phyloP scores from a whole-genome alignment of 1,140 invertebrate species.

The Anagrus nilaparvatae region DNA sequence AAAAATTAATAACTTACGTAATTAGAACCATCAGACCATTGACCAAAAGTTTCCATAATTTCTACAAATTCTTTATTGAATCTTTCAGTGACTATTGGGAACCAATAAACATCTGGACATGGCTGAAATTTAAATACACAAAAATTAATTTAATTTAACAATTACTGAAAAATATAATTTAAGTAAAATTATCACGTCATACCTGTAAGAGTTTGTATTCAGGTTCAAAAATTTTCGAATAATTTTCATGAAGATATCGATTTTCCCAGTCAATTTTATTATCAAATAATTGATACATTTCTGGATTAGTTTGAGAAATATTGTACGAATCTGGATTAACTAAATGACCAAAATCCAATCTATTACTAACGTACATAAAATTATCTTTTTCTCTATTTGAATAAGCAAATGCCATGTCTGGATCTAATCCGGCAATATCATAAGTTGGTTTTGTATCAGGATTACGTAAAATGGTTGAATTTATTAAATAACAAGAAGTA shows the following conservation, averaged over 20 bases:
- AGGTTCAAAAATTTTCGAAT: slow-evolving; percentile 60
- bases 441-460: slow-evolving; percentile 48
- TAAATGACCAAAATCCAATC: slow-evolving; percentile 80
- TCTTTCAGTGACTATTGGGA: slow-evolving; percentile 78
- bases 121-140: slow-evolving; percentile 54
- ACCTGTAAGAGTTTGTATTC: slow-evolving; percentile 55
- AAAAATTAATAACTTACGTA: slow-evolving; percentile 46
- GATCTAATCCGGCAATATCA: slow-evolving; percentile 55
- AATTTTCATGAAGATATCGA: slow-evolving; percentile 76
- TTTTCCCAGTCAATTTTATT: slow-evolving; percentile 89
- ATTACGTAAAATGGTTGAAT: slow-evolving; percentile 54
- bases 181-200: slow-evolving; percentile 15
- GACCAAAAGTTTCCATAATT: slow-evolving; percentile 81
- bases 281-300: slow-evolving; percentile 86
- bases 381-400: slow-evolving; percentile 45
- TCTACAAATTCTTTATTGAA: slow-evolving; percentile 84
- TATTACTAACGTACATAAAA: slow-evolving; percentile 88
- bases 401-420: slow-evolving; percentile 80
- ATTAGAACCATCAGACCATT: slow-evolving; percentile 92
- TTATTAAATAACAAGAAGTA: slow-evolving; percentile 73
- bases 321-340: slow-evolving; percentile 78
- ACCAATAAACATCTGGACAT: slow-evolving; percentile 98
- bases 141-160: slow-evolving; percentile 7
- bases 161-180: background rate
- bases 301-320: slow-evolving; percentile 62